These are phyloP conservation scores for Drosophila jambulina DNA, from an alignment of 1,140 invertebrate species.

Conservation along the genomic window DNA sequence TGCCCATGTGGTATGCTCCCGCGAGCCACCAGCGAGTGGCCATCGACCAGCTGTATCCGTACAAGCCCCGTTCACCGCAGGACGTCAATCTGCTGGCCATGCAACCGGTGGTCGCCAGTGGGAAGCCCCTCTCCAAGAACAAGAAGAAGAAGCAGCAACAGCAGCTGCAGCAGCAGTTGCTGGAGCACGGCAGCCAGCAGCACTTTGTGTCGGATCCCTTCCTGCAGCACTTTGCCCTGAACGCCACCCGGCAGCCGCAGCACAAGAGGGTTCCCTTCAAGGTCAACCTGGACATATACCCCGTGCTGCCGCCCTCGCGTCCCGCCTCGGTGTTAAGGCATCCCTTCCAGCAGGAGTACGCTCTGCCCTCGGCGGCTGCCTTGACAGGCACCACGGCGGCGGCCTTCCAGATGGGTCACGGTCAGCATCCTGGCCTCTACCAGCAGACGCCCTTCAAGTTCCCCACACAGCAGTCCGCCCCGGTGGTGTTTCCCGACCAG, in stretches of 20 bases:
- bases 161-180: constrained; percentile 50
- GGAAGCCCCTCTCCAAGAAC: constrained; percentile 59
- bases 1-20: constrained; percentile 43
- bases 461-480: constrained; percentile 53
- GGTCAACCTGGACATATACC: constrained; percentile 78
- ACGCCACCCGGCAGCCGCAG: constrained; percentile 68
- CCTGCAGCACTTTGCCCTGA: constrained; percentile 56
- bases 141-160: constrained; percentile 62
- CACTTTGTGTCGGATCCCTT: constrained; percentile 63
- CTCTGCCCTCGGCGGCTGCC: constrained; percentile 49
- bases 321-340: constrained; percentile 68
- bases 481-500: constrained; percentile 65
- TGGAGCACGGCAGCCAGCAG: constrained; percentile 59
- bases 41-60: constrained; percentile 78
- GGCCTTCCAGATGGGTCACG: constrained; percentile 28
- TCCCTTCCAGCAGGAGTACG: constrained; percentile 71
- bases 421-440: constrained; percentile 48
- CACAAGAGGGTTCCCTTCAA: constrained; percentile 74
- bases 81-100: constrained; percentile 77
- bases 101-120: constrained; percentile 42
- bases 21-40: constrained; percentile 68
- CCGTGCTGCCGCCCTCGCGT: constrained; percentile 68
- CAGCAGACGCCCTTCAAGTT: constrained; percentile 71
- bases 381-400: constrained; percentile 39
- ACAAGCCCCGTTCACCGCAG: constrained; percentile 74